These are phyloP conservation scores for Numenius arquata DNA, from an alignment of 2,113 vertebrate genomes.

Conservation along the genomic window DNA sequence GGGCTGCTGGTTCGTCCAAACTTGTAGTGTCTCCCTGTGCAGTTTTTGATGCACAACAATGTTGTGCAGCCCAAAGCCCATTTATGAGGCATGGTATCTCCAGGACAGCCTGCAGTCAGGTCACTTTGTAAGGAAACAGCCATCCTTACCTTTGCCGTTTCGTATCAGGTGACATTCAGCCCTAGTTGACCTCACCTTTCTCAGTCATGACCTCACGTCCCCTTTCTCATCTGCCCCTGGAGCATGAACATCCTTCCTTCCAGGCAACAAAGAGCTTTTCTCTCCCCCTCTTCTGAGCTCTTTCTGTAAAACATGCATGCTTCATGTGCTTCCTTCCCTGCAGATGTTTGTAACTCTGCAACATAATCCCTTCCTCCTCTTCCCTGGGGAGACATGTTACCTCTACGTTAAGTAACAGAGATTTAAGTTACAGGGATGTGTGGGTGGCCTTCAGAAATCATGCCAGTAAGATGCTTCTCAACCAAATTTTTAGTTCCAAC, in stretches of 20 bases:
- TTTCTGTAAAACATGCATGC: not conserved
- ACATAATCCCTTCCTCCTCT: not conserved
- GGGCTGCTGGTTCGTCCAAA: not conserved
- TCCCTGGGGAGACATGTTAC: not conserved
- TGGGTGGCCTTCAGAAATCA: not conserved
- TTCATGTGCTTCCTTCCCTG: not conserved
- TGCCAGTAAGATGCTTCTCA: not conserved
- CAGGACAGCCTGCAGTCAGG: not conserved
- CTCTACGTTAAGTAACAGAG: not conserved
- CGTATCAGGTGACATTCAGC: not conserved
- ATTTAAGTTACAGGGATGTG: not conserved
- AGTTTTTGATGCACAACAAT: not conserved
- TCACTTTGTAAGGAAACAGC: not conserved
- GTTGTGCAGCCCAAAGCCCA: not conserved
- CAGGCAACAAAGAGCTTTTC: not conserved
- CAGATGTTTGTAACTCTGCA: not conserved
- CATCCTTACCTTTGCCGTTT: not conserved
- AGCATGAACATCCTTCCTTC: not conserved
- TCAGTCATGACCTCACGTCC: not conserved
- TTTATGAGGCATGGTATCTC: not conserved
- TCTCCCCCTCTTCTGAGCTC: not conserved
- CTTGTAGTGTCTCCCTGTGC: not conserved
- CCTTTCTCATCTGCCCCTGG: not conserved
- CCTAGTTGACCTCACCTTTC: not conserved
- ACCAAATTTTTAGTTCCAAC: not conserved